Base-by-base conservation (phyloP, 2,888 invertebrate genomes). In the Mythimna vitellina region DNA sequence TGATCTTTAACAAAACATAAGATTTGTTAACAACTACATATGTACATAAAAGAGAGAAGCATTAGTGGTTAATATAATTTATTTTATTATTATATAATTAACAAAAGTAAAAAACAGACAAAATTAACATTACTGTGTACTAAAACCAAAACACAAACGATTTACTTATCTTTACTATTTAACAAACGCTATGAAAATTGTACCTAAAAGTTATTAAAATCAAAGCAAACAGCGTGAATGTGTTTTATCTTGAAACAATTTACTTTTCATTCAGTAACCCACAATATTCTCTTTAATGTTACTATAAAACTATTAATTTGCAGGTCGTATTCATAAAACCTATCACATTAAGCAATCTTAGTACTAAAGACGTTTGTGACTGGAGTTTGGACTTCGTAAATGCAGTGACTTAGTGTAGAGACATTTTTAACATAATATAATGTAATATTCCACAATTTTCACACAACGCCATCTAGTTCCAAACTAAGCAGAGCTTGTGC, bases 281-380 rank as follows among this genome's bases (percentile, higher is more conserved):
- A 25, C 51, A 65, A 73, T 65, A 83, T 71, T 65, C 46, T 71
- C 51, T 60, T 76, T 76, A 76, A 64, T 72, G 73, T 70, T 67
- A 65, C 56, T 74, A 62, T 80, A 74, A 74, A 82, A 82, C 81
- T 80, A 74, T 82, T 83, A 72, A 74, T 64, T 83, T 74, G 77
- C 69, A 70, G 70, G 66, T 61, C 25, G 56, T 72, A 61, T 57
- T 57, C 57, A 72, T 80, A 72, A 76, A 76, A 80, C 49, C 61
- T 73, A 75, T 82, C 73, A 61, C 67, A 58, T 67, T 65, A 60
- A 57, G 70, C 35, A 65, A 78, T 76, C 56, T 65, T 32, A 35
- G 57, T 42, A 58, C 25, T 70, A 72, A 74, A 75, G 51, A 58
- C 35, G 53, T 70, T 70, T 69, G 75, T 75, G 70, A 75, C 63